Evolutionary conservation across 2,113 vertebrate species (phyloP).

Genomic region (Nothobranchius kuhntae): DNA sequence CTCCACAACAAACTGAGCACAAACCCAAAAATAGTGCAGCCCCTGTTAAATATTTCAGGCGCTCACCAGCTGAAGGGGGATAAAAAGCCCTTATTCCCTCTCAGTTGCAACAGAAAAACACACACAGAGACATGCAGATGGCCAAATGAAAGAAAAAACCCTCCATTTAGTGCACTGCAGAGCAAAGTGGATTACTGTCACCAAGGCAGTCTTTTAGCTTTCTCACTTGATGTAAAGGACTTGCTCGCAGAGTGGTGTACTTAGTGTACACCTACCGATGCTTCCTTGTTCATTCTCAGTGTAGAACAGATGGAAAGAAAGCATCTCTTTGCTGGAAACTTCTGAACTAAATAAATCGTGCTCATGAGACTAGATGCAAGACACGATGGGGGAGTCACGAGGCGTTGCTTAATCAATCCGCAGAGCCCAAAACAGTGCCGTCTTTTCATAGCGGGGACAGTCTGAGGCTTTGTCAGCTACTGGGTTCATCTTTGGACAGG

Average conservation of each 20-base stretch:
- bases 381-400: constrained; percentile 64
- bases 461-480: constrained; percentile 55
- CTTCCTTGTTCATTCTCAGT: constrained; percentile 3
- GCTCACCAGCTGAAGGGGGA: constrained; percentile 70
- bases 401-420: constrained; percentile 55
- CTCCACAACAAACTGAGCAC: constrained; percentile 70
- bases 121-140: constrained; percentile 56
- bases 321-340: constrained; percentile 45
- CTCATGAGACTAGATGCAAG: constrained; percentile 61
- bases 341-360: constrained; percentile 61
- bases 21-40: constrained; percentile 76
- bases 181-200: constrained; percentile 54
- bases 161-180: constrained; percentile 48
- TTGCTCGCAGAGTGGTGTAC: constrained; percentile 26
- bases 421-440: constrained; percentile 53
- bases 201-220: constrained; percentile 45
- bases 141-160: constrained; percentile 58
- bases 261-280: constrained; percentile 30
- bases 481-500: constrained; percentile 50
- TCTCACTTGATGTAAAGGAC: constrained; percentile 26
- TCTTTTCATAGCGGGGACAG: constrained; percentile 66
- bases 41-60: constrained; percentile 77
- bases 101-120: constrained; percentile 45
- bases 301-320: constrained; percentile 30
- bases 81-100: constrained; percentile 62